Base-by-base conservation (phyloP, 53 echinoderm and acorn worm species). In the Actinopyga echinites region DNA sequence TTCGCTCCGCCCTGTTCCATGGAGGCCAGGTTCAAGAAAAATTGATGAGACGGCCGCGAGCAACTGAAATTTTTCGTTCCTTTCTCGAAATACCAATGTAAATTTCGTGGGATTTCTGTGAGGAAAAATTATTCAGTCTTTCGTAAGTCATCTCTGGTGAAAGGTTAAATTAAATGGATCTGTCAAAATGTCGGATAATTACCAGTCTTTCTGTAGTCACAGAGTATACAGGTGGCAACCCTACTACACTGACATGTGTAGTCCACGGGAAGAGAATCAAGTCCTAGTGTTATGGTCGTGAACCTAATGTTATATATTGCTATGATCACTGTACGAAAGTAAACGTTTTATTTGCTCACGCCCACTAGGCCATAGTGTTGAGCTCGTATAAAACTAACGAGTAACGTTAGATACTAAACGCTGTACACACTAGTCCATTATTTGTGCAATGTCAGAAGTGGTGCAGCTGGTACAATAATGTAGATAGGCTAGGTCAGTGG, bases 271-370 rank as follows among this genome's bases (percentile, higher is more conserved):
- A 29, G 21, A 8, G 19, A 36, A 35, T 8, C 26, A 10, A 59
- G 59, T 59, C 59, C 22, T 60, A 28, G 60, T 60, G 60, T 60
- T 60, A 60, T 28, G 2, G n/a, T 10, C 3, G 37, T 6, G 2
- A 68, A 35, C 68, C 68, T 68, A 68, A 35, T 68, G 68, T 68
- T 68, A 68, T 34, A 36, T 13, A 34, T 21, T 68, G 49, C n/a
- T 30, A 38, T 68, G 38, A 34, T 38, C 13, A 38, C 6, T 34
- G 35, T n/a, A 32, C 68, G 68, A 35, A 68, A 68, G 68, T 68
- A 68, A 68, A 68, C n/a, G 68, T 68, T 68, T 68, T 68, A 34
- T 38, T 68, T 68, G 68, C 68, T 68, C 68, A 68, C 68, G 68
- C 68, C 68, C 68, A 68, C 68, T 68, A 49, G 49, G 49, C 49